Base-by-base conservation (phyloP, 1,140 invertebrate genomes). In the Drosophila subpulchrella region DNA sequence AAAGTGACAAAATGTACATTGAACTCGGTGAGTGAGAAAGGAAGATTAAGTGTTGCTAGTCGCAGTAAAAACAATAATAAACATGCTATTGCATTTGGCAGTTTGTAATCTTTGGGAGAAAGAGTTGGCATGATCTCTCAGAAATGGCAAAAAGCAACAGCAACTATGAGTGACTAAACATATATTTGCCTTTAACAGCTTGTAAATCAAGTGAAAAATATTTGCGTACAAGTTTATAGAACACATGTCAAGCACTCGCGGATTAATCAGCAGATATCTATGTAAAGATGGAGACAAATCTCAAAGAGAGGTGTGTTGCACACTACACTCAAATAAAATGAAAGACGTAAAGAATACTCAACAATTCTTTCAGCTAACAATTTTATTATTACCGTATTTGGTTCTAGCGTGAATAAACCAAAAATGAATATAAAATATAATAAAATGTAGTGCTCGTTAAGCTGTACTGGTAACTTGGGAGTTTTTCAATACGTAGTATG, bases 1-100 rank as follows among this genome's bases (percentile, higher is more conserved):
- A 75, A 57, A 67, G 75, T 76, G 75, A 78, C 75, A 77, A 61
- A 81, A 65, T 86, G 82, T 86, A 86, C 82, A 65, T 88, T 86
- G 83, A 86, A 88, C 82, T 65, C 77, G 51, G 20, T 41, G 59
- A 41, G n/a, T 41, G 39, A 66, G 50, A 51, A 41, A 34, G 46
- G 30, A 41, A 51, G 46, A 51, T 50, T 39, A 48, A 72, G 58
- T 70, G 70, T 34, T 32, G 58, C 73, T 67, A 62, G 42, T 61
- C 30, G 60, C 56, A 20, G n/a, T n/a, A 54, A 67, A 51, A 30
- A 51, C 27, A 50, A 17, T 41, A 60, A 60, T 20, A 53, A 44
- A 27, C 39, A 75, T 38, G 48, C 6, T 66, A 70, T 78, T 81
- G 63, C 77, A 74, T 85, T 77, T 77, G 71, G 59, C 73, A 77